These are phyloP conservation scores for Melospiza georgiana DNA, from an alignment of 2,113 vertebrate genomes.

Conservation along the genomic window DNA sequence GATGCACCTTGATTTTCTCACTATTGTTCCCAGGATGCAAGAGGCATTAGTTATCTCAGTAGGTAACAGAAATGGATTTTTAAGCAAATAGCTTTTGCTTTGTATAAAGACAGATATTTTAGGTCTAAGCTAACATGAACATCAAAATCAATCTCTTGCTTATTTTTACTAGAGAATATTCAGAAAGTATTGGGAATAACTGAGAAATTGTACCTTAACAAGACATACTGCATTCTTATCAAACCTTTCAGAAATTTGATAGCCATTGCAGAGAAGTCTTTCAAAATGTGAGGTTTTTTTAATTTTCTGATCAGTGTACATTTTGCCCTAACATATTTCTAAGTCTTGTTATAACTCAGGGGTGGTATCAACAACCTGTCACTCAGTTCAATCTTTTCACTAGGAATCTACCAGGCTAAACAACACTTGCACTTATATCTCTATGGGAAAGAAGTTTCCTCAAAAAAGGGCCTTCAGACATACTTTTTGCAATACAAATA, in stretches of 20 bases:
- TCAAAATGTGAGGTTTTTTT: background rate
- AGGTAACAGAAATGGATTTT: background rate
- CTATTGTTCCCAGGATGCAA: constrained; percentile 6
- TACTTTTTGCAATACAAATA: background rate
- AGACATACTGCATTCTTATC: background rate
- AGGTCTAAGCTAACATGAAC: background rate
- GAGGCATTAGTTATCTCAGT: background rate
- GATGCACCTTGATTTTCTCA: background rate
- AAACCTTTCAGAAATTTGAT: background rate
- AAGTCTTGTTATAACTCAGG: background rate
- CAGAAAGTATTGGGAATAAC: background rate
- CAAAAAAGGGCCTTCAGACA: background rate
- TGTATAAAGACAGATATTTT: background rate
- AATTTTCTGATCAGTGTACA: background rate
- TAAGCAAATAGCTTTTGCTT: background rate
- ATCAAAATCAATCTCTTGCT: background rate
- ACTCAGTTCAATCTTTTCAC: background rate
- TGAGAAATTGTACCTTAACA: background rate
- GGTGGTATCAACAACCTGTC: background rate
- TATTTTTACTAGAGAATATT: background rate
- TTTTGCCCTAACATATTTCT: background rate
- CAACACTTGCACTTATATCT: background rate
- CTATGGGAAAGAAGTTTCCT: background rate
- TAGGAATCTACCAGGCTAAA: background rate
- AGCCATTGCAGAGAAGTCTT: background rate